These are phyloP conservation scores for Stenolophus ochropezus DNA, from an alignment of 2,888 invertebrate species.

Conservation along the genomic window DNA sequence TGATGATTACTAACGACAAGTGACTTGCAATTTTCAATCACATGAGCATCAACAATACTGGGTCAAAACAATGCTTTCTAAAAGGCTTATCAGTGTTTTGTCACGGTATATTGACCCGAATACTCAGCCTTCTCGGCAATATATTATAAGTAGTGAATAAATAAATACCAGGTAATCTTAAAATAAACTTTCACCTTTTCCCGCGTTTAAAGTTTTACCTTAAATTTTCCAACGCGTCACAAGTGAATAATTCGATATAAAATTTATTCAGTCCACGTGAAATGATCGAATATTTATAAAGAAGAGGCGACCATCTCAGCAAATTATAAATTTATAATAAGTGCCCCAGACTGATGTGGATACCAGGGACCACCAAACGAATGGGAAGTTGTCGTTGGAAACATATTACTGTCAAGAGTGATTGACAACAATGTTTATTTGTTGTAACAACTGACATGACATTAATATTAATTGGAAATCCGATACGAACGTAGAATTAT, in stretches of 20 bases:
- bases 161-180: conserved; percentile 8
- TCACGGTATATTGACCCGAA: conserved; percentile 5
- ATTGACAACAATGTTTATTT: conserved; percentile 22
- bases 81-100: conserved; percentile 12
- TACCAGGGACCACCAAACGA: conserved; percentile 26
- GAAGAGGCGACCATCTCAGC: conserved; percentile 26
- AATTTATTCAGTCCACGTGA: conserved; percentile 49
- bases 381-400: neutral
- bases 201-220: neutral
- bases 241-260: conserved; percentile 31
- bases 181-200: conserved; percentile 10
- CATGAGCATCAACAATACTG: conserved; percentile 1
- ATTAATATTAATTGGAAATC: conserved; percentile 23
- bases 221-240: neutral
- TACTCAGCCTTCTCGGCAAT: neutral
- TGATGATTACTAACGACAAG: neutral
- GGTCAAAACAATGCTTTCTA: conserved; percentile 22
- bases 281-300: conserved; percentile 50
- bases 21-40: neutral
- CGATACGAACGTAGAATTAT: neutral
- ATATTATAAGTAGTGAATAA: conserved; percentile 11
- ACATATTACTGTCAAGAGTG: neutral
- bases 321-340: conserved; percentile 55
- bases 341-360: conserved; percentile 3
- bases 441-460: conserved; percentile 4